Conservation (phyloP, 2,888 invertebrate species). For the Lathronympha strigana region DNA sequence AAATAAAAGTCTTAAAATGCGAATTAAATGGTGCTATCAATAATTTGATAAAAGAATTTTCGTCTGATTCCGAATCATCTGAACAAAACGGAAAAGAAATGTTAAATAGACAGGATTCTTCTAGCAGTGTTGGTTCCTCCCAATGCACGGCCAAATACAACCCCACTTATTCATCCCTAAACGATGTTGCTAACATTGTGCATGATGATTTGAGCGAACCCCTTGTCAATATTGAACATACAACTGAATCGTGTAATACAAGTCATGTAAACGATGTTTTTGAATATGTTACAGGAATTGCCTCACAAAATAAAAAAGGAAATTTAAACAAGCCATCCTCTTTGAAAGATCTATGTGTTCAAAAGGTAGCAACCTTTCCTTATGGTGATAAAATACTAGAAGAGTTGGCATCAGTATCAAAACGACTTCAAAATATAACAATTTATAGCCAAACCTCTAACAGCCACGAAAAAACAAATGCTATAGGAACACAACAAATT, state of each 20-base stretch:
- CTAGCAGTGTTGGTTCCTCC: slow-evolving; percentile 86
- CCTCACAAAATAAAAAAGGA: slow-evolving; percentile 49
- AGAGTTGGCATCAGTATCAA: slow-evolving; percentile 87
- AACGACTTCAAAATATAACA: slow-evolving; percentile 76
- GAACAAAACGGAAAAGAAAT: slow-evolving; percentile 60
- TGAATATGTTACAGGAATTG: slow-evolving; percentile 69
- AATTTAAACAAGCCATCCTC: slow-evolving; percentile 68
- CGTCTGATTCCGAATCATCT: slow-evolving; percentile 65
- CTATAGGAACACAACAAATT: slow-evolving; percentile 36
- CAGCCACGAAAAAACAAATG: slow-evolving; percentile 41
- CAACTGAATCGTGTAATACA: slow-evolving; percentile 49
- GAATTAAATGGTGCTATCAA: slow-evolving; percentile 78
- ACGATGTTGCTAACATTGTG: slow-evolving; percentile 84
- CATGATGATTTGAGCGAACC: slow-evolving; percentile 69
- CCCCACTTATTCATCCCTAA: slow-evolving; percentile 84
- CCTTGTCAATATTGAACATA: slow-evolving; percentile 48
- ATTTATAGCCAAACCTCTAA: slow-evolving; percentile 50
- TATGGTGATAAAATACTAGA: slow-evolving; percentile 88
- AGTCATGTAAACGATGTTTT: slow-evolving; percentile 77
- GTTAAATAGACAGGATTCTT: slow-evolving; percentile 83
- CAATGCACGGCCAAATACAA: slow-evolving; percentile 89
- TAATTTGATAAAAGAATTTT: slow-evolving; percentile 76
- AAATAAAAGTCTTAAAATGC: slow-evolving; percentile 76
- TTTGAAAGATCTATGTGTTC: slow-evolving; percentile 87
- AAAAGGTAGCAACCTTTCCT: slow-evolving; percentile 86